Percentiles rank a stretch among this genome's conserved stretches.
Evolutionary conservation across 2,797 vertebrate species (phyloP).

Genomic region (Oreochromis grahami): DNA sequence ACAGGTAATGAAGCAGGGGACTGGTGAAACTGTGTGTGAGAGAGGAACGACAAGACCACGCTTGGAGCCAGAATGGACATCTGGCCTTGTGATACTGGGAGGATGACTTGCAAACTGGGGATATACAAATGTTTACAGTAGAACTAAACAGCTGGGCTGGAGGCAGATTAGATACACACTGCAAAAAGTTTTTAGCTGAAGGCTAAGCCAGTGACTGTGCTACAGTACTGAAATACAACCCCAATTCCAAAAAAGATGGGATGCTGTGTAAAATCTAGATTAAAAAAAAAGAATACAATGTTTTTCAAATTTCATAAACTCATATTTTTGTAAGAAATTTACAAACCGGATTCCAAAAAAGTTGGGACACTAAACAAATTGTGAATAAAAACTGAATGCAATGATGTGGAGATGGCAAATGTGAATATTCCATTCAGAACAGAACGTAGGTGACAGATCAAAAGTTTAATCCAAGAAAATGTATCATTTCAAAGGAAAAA

Average conservation of each 20-base stretch:
- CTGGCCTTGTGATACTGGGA: slow-evolving; percentile 36
- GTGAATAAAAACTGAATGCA: no score
- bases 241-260: background rate
- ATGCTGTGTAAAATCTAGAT: background rate
- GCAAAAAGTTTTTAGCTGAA: background rate
- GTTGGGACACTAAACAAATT: no score
- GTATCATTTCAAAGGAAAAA: no score
- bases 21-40: slow-evolving; percentile 34
- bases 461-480: no score
- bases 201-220: background rate
- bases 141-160: slow-evolving; percentile 26
- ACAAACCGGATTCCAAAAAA: no score
- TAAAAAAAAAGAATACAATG: background rate
- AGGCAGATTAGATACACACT: slow-evolving; percentile 11
- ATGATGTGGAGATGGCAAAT: no score
- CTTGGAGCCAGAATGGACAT: slow-evolving; percentile 46
- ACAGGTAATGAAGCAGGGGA: slow-evolving; percentile 50
- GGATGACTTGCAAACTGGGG: slow-evolving; percentile 18
- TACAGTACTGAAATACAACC: background rate
- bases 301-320: background rate
- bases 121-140: slow-evolving; percentile 47
- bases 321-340: background rate
- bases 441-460: no score
- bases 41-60: slow-evolving; percentile 7
- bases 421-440: no score